These are phyloP conservation scores for Brachionus manjavacas DNA, from an alignment of 1,140 invertebrate species.

Conservation along the genomic window DNA sequence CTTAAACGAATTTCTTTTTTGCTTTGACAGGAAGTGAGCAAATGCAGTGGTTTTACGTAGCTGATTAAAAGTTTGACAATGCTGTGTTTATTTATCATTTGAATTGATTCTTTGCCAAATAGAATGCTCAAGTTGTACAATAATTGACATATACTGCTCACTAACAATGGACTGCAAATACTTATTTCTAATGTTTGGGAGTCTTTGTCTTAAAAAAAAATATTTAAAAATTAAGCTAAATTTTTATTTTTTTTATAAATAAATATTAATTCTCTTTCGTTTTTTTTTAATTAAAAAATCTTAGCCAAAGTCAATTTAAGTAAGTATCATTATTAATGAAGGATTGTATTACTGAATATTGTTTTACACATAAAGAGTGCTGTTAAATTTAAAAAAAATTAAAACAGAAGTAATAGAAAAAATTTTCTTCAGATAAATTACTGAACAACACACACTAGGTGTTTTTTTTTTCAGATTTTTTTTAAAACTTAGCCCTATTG, in stretches of 20 bases:
- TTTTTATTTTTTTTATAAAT: neutral
- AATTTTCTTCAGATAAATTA: no score
- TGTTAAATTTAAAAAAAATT: no score
- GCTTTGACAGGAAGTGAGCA: neutral
- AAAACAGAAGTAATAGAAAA: no score
- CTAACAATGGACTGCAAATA: neutral
- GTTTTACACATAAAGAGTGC: no score
- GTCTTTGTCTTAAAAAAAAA: neutral
- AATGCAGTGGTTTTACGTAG: slow-evolving; percentile 26
- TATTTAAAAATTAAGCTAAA: neutral
- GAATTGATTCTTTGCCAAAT: neutral
- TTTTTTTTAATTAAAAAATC: neutral
- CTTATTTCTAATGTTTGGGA: neutral
- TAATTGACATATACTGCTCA: slow-evolving; percentile 26
- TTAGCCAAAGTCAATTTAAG: neutral
- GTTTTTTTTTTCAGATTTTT: no score
- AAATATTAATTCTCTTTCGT: neutral
- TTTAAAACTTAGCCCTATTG: no score
- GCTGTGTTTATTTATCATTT: slow-evolving; percentile 10
- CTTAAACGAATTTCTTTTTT: neutral
- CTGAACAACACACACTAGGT: no score
- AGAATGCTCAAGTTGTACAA: slow-evolving; percentile 7
- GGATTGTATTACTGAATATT: neutral
- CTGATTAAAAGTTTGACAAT: slow-evolving; percentile 18
- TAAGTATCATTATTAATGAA: neutral